These are phyloP conservation scores for Macrophya alboannulata DNA, from an alignment of 2,888 invertebrate species.

Conservation along the genomic window DNA sequence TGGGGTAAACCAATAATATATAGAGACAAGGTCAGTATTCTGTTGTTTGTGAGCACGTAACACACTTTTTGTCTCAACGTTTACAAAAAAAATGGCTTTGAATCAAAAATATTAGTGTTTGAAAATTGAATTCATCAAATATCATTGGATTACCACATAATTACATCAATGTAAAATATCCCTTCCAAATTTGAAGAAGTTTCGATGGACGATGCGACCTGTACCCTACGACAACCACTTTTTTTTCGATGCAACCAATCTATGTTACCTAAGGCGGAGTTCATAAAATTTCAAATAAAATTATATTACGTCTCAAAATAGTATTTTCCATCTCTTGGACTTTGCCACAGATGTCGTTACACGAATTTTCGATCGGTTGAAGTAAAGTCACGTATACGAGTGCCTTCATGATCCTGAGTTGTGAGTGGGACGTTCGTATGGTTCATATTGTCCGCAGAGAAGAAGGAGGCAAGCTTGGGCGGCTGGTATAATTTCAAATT, in stretches of 20 bases:
- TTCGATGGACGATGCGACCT: too few relatives aligned
- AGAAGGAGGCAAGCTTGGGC: not conserved
- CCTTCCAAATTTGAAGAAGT: not conserved
- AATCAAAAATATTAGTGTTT: too few relatives aligned
- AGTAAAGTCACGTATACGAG: not conserved
- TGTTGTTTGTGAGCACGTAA: too few relatives aligned
- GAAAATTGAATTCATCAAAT: not conserved
- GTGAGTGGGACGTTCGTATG: not conserved
- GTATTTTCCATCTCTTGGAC: not conserved
- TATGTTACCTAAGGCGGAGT: not conserved
- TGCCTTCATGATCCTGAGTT: not conserved
- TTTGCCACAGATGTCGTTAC: not conserved
- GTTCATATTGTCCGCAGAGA: conserved; percentile 9
- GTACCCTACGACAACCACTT: too few relatives aligned
- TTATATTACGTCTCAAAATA: not conserved
- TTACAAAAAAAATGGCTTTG: too few relatives aligned
- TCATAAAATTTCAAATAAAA: not conserved
- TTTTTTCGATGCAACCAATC: not conserved
- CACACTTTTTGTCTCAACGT: too few relatives aligned
- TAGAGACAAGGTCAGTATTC: too few relatives aligned
- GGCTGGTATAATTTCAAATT: conserved; percentile 45
- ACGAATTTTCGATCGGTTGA: not conserved
- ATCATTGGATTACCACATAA: not conserved
- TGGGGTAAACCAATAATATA: too few relatives aligned
- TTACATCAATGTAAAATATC: not conserved